phyloP scores from a whole-genome alignment of 1,140 invertebrate genomes.

The Apis laboriosa region DNA sequence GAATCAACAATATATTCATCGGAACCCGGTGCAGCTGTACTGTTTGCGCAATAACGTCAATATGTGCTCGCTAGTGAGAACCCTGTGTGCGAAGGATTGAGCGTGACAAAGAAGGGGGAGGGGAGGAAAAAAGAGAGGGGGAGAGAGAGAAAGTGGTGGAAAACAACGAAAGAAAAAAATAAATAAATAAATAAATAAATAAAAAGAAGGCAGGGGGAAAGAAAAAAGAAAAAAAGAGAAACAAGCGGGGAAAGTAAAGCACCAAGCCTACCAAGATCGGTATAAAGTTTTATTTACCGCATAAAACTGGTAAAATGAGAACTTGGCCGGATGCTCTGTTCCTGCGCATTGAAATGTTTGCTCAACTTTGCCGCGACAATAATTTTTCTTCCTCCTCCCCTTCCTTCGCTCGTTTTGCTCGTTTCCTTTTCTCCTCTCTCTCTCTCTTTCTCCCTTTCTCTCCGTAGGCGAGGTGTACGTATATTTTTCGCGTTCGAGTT shows the following conservation, averaged over 20 bases:
- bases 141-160: not conserved
- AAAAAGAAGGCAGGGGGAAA: no score
- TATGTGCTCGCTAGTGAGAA: constrained; percentile 57
- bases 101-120: not conserved
- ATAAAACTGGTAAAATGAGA: not conserved
- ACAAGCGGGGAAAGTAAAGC: not conserved
- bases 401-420: not conserved
- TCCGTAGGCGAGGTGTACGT: not conserved
- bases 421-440: not conserved
- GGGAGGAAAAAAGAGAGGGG: no score
- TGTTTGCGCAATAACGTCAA: constrained; percentile 67
- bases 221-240: no score
- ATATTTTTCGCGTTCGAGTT: not conserved
- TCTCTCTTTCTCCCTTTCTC: not conserved
- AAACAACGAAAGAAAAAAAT: constrained; percentile 1
- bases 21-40: constrained; percentile 41
- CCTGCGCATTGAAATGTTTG: not conserved
- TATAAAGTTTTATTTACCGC: constrained; percentile 19
- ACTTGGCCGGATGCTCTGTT: not conserved
- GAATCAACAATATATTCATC: constrained; percentile 77
- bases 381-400: not conserved
- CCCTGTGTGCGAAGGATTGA: constrained; percentile 35
- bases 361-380: not conserved
- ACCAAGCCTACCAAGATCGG: not conserved
- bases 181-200: no score